Evolutionary conservation across 1,140 invertebrate species (phyloP).

Genomic region (Penaeus vannamei): DNA sequence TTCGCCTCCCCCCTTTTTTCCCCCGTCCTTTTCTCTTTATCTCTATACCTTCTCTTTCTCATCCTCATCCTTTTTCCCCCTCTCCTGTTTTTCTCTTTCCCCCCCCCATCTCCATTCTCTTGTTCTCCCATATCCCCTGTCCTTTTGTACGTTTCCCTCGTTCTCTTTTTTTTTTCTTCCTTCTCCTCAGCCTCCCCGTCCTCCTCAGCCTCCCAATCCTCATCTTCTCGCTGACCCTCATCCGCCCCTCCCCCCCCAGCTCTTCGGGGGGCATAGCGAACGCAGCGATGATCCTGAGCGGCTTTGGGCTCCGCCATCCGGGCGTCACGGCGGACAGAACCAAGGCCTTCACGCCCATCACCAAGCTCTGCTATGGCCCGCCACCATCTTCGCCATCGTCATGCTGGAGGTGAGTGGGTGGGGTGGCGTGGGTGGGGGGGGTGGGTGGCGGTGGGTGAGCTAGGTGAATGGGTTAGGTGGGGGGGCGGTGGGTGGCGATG

Average conservation of each 20-base stretch:
- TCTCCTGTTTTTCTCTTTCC: too few species aligned
- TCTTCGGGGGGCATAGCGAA: constrained; percentile 56
- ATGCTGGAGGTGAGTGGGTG: constrained; percentile 62
- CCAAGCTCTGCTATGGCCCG: constrained; percentile 46
- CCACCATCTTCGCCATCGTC: constrained; percentile 47
- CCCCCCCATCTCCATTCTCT: too few species aligned
- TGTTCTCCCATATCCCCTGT: too few species aligned
- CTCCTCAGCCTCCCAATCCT: neutral
- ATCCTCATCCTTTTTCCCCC: too few species aligned
- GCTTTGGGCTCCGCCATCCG: constrained; percentile 60
- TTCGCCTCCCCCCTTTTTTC: too few species aligned
- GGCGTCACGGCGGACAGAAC: constrained; percentile 55
- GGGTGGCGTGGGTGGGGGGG: neutral
- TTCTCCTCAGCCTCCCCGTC: neutral
- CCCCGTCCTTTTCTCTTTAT: too few species aligned
- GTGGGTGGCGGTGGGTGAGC: neutral
- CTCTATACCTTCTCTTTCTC: too few species aligned
- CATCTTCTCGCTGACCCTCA: too few species aligned
- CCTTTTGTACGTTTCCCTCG: too few species aligned
- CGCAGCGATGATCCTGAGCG: constrained; percentile 55
- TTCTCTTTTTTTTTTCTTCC: neutral
- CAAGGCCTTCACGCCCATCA: constrained; percentile 60
- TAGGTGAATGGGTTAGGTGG: neutral
- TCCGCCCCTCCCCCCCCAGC: neutral
- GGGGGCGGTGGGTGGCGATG: too few species aligned